Conservation (phyloP, 2,797 vertebrate species). For the Myripristis murdjan region DNA sequence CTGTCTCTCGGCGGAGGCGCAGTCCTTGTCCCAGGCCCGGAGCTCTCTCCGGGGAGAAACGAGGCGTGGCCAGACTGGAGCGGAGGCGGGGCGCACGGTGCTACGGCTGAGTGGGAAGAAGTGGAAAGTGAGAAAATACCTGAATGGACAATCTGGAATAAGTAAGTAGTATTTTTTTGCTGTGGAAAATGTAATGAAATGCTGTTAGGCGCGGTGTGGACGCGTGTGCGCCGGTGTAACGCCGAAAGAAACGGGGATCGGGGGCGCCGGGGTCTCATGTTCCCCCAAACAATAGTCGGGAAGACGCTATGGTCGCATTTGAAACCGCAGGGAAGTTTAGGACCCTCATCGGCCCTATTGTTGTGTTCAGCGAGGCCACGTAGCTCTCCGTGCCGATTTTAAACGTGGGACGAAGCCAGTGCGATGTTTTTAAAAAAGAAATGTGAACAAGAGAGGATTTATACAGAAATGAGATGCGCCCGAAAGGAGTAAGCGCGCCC, state of each 20-base stretch:
- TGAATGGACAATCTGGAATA: constrained; percentile 77
- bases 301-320: constrained; percentile 71
- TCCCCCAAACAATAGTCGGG: constrained; percentile 77
- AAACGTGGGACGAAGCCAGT: constrained; percentile 19
- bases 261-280: constrained; percentile 56
- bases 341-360: constrained; percentile 65
- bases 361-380: constrained; percentile 67
- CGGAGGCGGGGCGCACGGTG: constrained; percentile 73
- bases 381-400: constrained; percentile 26
- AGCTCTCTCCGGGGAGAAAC: background rate
- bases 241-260: constrained; percentile 18
- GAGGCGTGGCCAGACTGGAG: constrained; percentile 61
- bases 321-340: constrained; percentile 71
- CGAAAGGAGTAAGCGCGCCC: constrained; percentile 46
- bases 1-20: constrained; percentile 26
- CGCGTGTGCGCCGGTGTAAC: constrained; percentile 5
- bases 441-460: background rate
- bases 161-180: constrained; percentile 65
- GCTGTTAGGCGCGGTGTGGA: background rate
- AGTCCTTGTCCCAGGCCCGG: constrained; percentile 30
- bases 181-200: constrained; percentile 13
- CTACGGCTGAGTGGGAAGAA: constrained; percentile 77
- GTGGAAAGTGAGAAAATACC: constrained; percentile 82
- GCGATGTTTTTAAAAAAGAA: background rate
- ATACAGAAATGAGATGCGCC: constrained; percentile 36